These are phyloP conservation scores for Murina feae DNA, from an alignment of 2,113 vertebrate species.

Conservation along the genomic window DNA sequence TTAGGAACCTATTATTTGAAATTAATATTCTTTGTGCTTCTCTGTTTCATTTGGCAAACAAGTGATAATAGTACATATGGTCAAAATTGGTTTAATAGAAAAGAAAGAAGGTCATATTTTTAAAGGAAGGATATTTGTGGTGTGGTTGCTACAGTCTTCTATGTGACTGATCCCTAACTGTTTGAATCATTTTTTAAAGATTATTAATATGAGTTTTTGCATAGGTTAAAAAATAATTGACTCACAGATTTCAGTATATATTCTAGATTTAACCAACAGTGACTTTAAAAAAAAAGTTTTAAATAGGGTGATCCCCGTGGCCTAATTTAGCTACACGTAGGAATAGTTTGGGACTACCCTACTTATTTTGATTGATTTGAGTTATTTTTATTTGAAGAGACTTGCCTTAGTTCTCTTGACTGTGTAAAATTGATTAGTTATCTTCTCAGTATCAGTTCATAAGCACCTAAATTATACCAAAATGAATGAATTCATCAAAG, in stretches of 20 bases:
- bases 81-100: constrained; percentile 35
- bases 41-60: constrained; percentile 54
- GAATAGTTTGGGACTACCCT: neutral
- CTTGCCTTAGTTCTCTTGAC: constrained; percentile 26
- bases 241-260: neutral
- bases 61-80: constrained; percentile 37
- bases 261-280: neutral
- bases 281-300: neutral
- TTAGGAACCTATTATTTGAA: constrained; percentile 42
- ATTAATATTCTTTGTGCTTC: constrained; percentile 43
- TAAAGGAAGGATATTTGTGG: constrained; percentile 41
- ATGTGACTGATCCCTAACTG: neutral
- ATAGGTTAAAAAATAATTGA: neutral
- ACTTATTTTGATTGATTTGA: constrained; percentile 53
- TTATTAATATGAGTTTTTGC: constrained; percentile 32
- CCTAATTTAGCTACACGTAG: constrained; percentile 10
- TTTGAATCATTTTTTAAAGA: constrained; percentile 52
- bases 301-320: neutral
- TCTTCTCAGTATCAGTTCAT: constrained; percentile 30
- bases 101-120: constrained; percentile 6
- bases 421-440: constrained; percentile 41
- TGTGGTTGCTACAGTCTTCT: constrained; percentile 11
- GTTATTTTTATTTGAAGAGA: constrained; percentile 53
- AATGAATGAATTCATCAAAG: constrained; percentile 55
- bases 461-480: constrained; percentile 39